phyloP scores from a whole-genome alignment of 1,140 invertebrate species.

The Drosophila sechellia region DNA sequence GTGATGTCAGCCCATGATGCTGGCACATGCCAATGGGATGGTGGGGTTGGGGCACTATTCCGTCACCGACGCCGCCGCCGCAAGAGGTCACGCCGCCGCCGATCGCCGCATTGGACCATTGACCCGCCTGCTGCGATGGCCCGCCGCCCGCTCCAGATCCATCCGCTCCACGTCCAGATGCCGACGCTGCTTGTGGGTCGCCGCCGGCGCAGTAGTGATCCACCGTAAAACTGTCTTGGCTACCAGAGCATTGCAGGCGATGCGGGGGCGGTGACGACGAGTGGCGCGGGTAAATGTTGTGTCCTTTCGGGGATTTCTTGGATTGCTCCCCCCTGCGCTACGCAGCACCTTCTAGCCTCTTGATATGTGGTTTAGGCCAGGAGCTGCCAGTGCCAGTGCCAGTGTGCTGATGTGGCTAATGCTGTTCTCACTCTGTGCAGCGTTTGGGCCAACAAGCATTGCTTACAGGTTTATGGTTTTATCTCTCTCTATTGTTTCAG shows the following conservation, averaged over 20 bases:
- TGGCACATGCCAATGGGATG: slow-evolving; percentile 68
- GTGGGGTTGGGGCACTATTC: slow-evolving; percentile 5
- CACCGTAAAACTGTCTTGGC: slow-evolving; percentile 85
- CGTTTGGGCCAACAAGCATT: slow-evolving; percentile 14
- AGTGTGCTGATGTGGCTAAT: not conserved
- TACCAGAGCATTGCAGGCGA: slow-evolving; percentile 85
- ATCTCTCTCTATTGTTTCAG: not conserved
- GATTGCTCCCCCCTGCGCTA: not conserved
- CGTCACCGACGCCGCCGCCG: slow-evolving; percentile 18
- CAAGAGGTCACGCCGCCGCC: slow-evolving; percentile 59
- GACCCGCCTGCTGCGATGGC: slow-evolving; percentile 37
- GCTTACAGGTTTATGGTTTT: slow-evolving; percentile 7
- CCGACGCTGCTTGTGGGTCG: slow-evolving; percentile 72
- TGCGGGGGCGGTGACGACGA: slow-evolving; percentile 84
- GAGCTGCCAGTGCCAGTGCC: not conserved
- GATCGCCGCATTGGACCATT: slow-evolving; percentile 65
- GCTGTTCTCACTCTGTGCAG: not conserved
- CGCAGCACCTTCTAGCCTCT: slow-evolving; percentile 33
- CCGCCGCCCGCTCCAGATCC: slow-evolving; percentile 35
- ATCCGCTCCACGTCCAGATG: slow-evolving; percentile 17
- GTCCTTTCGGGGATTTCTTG: slow-evolving; percentile 23
- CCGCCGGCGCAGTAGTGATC: slow-evolving; percentile 84
- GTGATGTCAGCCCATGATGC: slow-evolving; percentile 80
- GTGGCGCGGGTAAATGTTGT: slow-evolving; percentile 84
- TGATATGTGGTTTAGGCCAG: slow-evolving; percentile 54